phyloP scores from a whole-genome alignment of 2,888 invertebrate genomes.

The Acleris holmiana region DNA sequence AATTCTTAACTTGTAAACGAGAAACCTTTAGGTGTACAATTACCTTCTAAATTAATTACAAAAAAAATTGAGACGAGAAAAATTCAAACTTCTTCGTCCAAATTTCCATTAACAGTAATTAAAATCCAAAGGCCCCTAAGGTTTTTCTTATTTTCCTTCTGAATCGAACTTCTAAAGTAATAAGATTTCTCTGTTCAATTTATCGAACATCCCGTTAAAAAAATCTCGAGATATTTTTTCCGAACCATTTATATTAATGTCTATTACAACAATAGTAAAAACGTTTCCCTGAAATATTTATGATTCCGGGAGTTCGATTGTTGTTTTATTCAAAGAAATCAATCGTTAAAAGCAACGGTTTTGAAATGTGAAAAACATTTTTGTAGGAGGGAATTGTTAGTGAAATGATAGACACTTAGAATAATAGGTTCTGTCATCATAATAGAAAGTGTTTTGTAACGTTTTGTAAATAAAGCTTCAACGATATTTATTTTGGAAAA shows the following conservation, averaged over 20 bases:
- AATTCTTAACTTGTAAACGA: too few species aligned
- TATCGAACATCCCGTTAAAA: constrained; percentile 12
- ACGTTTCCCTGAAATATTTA: constrained; percentile 18
- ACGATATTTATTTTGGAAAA: too few species aligned
- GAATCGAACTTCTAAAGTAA: constrained; percentile 8
- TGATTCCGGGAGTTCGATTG: constrained; percentile 16
- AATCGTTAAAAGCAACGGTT: constrained; percentile 7
- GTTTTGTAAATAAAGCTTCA: too few species aligned
- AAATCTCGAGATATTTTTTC: constrained; percentile 19
- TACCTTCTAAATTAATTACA: too few species aligned
- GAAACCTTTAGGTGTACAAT: too few species aligned
- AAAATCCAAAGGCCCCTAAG: not conserved
- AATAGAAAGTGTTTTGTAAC: too few species aligned
- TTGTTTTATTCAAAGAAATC: constrained; percentile 25
- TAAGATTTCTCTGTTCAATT: constrained; percentile 18
- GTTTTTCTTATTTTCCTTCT: not conserved
- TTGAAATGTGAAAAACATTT: not conserved
- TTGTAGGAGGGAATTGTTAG: not conserved
- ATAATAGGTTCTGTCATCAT: not conserved
- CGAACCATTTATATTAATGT: constrained; percentile 20
- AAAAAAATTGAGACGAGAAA: not conserved
- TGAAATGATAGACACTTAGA: not conserved
- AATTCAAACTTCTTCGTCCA: not conserved
- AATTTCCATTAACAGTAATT: constrained; percentile 3
- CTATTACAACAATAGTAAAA: constrained; percentile 19